These are phyloP conservation scores for Cyanoramphus novaezelandiae DNA, from an alignment of 2,113 vertebrate species.

Conservation along the genomic window DNA sequence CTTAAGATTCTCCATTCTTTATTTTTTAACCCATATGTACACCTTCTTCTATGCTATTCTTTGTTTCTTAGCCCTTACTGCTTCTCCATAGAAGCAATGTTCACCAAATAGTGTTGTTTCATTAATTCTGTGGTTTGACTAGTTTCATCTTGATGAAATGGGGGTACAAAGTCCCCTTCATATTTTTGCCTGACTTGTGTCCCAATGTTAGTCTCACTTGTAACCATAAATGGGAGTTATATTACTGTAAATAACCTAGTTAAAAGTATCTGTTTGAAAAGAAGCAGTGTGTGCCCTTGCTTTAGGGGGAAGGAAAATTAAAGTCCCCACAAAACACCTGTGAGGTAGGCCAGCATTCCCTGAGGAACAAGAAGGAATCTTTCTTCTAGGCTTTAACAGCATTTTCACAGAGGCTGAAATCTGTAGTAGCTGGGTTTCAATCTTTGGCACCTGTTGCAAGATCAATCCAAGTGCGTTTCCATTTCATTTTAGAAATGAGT, in stretches of 20 bases:
- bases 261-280: not conserved
- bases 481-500: not conserved
- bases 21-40: not conserved
- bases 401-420: not conserved
- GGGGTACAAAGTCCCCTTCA: not conserved
- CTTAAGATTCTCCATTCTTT: not conserved
- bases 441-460: not conserved
- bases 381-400: not conserved
- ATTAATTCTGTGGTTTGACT: not conserved
- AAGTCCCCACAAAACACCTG: not conserved
- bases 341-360: not conserved
- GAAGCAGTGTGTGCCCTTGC: not conserved
- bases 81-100: not conserved
- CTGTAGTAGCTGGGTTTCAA: not conserved
- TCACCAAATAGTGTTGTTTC: not conserved
- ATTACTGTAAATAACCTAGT: not conserved
- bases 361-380: not conserved
- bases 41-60: not conserved
- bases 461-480: not conserved
- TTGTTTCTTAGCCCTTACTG: not conserved
- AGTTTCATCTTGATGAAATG: not conserved
- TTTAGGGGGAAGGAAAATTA: rapidly evolving
- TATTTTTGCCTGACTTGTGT: not conserved
- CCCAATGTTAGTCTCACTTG: not conserved
- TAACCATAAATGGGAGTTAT: not conserved